Evolutionary conservation across 1,140 invertebrate genomes (phyloP).

Genomic region (Trissolcus basalis): DNA sequence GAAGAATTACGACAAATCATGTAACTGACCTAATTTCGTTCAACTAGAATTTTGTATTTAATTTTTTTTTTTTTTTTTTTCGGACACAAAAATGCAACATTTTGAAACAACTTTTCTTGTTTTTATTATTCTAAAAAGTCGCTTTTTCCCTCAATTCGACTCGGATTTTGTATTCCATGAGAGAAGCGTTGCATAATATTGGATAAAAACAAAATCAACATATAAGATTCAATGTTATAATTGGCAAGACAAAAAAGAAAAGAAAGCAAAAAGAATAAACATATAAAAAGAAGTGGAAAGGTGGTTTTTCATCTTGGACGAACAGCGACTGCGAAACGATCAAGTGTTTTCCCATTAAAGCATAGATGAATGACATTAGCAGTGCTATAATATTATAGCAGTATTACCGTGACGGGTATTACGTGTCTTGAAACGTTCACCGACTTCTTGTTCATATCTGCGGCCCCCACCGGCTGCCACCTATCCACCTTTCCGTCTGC

Average conservation of each 20-base stretch:
- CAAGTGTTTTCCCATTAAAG: constrained; percentile 71
- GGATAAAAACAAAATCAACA: too few species aligned
- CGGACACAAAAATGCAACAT: too few species aligned
- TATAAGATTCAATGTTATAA: too few species aligned
- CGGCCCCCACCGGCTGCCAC: constrained; percentile 42
- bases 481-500: constrained; percentile 56
- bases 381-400: constrained; percentile 74
- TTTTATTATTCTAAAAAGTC: too few species aligned
- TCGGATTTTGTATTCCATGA: too few species aligned
- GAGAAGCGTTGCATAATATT: too few species aligned
- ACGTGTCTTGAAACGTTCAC: constrained; percentile 71
- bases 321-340: constrained; percentile 34
- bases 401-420: constrained; percentile 75
- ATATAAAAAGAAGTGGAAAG: constrained; percentile 21
- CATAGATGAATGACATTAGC: constrained; percentile 76
- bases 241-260: too few species aligned
- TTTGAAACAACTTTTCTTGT: too few species aligned
- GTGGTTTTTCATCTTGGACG: constrained; percentile 49
- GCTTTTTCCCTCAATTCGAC: too few species aligned
- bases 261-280: background rate
- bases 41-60: too few species aligned
- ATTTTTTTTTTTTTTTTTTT: too few species aligned
- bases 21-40: constrained; percentile 41
- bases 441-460: constrained; percentile 56
- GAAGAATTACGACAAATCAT: constrained; percentile 48